A percentile compares a stretch with the other conserved stretches of the same genome.
Conservation (phyloP, 2,888 invertebrate genomes). For the Erebia ligea region DNA sequence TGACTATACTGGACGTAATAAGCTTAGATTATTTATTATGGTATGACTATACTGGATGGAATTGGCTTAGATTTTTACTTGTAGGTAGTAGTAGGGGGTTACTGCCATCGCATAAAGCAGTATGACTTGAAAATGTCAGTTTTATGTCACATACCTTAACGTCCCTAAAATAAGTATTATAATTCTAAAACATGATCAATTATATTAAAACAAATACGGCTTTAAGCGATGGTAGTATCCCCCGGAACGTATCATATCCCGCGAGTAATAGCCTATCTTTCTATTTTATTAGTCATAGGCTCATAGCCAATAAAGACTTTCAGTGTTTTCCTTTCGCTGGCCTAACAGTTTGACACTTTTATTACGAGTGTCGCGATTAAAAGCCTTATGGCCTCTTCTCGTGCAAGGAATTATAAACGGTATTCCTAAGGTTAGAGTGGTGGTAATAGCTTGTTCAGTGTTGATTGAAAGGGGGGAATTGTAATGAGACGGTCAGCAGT, state of each 20-base stretch:
- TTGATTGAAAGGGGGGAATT: conserved; percentile 71
- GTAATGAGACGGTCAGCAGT: conserved; percentile 80
- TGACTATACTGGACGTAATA: too few species aligned
- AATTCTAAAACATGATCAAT: too few species aligned
- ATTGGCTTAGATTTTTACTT: too few species aligned
- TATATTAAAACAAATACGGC: too few species aligned
- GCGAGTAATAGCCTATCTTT: conserved; percentile 36
- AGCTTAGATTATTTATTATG: too few species aligned
- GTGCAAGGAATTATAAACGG: conserved; percentile 42
- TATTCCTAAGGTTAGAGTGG: conserved; percentile 44
- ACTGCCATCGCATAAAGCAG: too few species aligned
- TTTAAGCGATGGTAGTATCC: too few species aligned
- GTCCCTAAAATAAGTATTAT: too few species aligned
- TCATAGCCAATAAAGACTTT: conserved; percentile 68
- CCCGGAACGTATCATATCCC: conserved; percentile 27
- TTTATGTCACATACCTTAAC: too few species aligned
- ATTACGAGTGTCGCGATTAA: conserved; percentile 62
- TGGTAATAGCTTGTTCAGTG: conserved; percentile 44
- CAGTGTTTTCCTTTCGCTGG: conserved; percentile 61
- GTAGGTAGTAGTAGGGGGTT: too few species aligned
- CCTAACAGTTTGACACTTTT: conserved; percentile 70
- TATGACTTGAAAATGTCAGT: too few species aligned
- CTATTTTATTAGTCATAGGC: conserved; percentile 62
- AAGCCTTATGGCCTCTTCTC: conserved; percentile 50
- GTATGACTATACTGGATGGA: too few species aligned